These are phyloP conservation scores for Drosophila quadrilineata DNA, from an alignment of 1,140 invertebrate species.

Conservation along the genomic window DNA sequence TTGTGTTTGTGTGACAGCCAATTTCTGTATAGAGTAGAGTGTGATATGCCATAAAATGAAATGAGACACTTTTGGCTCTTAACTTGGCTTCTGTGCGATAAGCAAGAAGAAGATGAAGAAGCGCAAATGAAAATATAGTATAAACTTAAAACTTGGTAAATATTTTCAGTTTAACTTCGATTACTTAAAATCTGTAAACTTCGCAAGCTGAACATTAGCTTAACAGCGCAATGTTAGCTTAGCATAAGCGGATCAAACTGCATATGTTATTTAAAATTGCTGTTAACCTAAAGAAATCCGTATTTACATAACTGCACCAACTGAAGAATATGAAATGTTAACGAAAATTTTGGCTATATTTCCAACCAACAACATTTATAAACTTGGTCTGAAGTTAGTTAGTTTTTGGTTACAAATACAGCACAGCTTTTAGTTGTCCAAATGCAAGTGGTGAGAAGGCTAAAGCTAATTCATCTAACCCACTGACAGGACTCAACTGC, in stretches of 20 bases:
- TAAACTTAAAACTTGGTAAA: constrained; percentile 34
- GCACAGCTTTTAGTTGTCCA: constrained; percentile 10
- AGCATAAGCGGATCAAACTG: neutral
- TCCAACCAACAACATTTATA: neutral
- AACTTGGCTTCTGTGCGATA: constrained; percentile 24
- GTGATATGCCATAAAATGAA: constrained; percentile 54
- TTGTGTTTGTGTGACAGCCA: constrained; percentile 43
- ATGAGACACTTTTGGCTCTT: constrained; percentile 60
- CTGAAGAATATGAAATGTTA: neutral
- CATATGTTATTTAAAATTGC: neutral
- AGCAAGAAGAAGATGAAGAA: constrained; percentile 18
- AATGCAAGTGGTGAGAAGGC: constrained; percentile 23
- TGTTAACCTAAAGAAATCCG: too few species aligned
- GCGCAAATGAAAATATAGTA: constrained; percentile 36
- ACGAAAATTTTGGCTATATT: neutral
- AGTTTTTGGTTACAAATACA: neutral
- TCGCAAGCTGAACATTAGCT: neutral
- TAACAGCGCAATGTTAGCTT: neutral
- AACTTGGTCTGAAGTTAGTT: neutral
- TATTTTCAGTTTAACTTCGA: constrained; percentile 5
- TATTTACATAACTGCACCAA: too few species aligned
- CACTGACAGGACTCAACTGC: constrained; percentile 19
- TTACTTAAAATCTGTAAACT: neutral
- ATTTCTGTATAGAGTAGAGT: constrained; percentile 47
- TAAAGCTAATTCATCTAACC: constrained; percentile 31